These are phyloP conservation scores for Agonopterix arenella DNA, from an alignment of 2,888 invertebrate genomes.

Conservation along the genomic window DNA sequence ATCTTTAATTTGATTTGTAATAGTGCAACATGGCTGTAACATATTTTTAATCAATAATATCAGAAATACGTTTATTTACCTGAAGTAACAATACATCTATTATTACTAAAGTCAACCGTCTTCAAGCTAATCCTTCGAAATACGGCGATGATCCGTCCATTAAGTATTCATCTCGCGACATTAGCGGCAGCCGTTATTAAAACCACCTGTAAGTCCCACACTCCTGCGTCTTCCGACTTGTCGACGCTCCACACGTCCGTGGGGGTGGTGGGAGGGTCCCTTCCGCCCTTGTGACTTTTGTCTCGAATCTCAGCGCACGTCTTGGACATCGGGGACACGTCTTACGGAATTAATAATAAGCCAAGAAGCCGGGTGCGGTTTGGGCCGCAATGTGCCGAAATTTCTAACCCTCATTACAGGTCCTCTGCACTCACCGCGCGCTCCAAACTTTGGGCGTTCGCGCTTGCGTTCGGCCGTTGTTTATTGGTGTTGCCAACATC, in stretches of 20 bases:
- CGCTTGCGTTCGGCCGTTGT: slow-evolving; percentile 63
- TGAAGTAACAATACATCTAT: slow-evolving; percentile 28
- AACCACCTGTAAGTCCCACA: slow-evolving; percentile 74
- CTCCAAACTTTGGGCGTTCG: slow-evolving; percentile 63
- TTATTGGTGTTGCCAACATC: slow-evolving; percentile 69
- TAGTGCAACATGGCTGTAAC: too few relatives aligned
- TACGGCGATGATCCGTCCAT: slow-evolving; percentile 59
- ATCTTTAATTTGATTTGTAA: too few relatives aligned
- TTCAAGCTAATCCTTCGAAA: slow-evolving; percentile 36
- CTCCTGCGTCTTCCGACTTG: slow-evolving; percentile 43
- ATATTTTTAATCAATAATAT: too few relatives aligned
- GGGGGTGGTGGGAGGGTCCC: slow-evolving; percentile 33
- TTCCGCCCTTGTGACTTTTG: slow-evolving; percentile 74
- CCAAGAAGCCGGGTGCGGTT: slow-evolving; percentile 73
- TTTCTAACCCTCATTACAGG: slow-evolving; percentile 74
- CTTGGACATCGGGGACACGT: slow-evolving; percentile 78
- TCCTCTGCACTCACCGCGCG: slow-evolving; percentile 71
- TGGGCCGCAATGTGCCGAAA: slow-evolving; percentile 72
- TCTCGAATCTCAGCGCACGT: slow-evolving; percentile 76
- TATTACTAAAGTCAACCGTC: slow-evolving; percentile 40
- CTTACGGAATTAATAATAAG: slow-evolving; percentile 79
- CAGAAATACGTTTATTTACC: too few relatives aligned
- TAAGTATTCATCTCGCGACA: slow-evolving; percentile 75
- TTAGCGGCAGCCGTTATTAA: slow-evolving; percentile 72
- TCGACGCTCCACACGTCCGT: slow-evolving; percentile 59